Base-by-base conservation (phyloP, 2,888 invertebrate species). In the Globia sparganii region DNA sequence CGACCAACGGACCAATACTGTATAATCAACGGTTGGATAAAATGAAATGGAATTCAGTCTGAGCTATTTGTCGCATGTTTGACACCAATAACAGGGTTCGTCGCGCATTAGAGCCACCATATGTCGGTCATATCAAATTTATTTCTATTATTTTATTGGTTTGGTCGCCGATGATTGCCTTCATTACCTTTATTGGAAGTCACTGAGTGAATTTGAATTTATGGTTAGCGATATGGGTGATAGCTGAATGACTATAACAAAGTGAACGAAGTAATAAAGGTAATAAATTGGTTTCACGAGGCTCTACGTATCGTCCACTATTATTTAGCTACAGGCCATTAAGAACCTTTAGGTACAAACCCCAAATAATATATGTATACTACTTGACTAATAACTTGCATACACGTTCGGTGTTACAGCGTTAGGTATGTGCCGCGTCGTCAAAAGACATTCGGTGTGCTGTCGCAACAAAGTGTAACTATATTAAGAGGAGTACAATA, bases 111-210 rank as follows among this genome's bases (percentile, higher is more conserved):
- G 91, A 92, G 93, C 94, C 94, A 91, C 96, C 96, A 96, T 96
- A 96, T 96, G 96, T 96, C 95, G 96, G 95, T 96, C 95, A 96
- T 96, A 96, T 96, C 96, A 96, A 96, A 96, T 96, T 96, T 96
- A 96, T 96, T 96, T 96, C 96, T 95, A 96, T 96, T 96, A 96
- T 96, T 96, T 96, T 96, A 96, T 96, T 96, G 95, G 94, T 93
- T 95, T 91, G 92, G 93, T 93, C 92, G 92, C 90, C 92, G 93
- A 95, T 95, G 94, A 96, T 96, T 95, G 94, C 95, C 92, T 95
- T 96, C 96, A 96, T 96, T 96, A 96, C 94, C 94, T 95, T 96
- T 96, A 96, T 96, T 96, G 94, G 93, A 95, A 94, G 96, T 95
- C 96, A 94, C 94, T 91, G 92, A 94, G 95, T 96, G 94, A 94